Evolutionary conservation across 2,888 invertebrate genomes (phyloP).

Genomic region (Perdita meconis): DNA sequence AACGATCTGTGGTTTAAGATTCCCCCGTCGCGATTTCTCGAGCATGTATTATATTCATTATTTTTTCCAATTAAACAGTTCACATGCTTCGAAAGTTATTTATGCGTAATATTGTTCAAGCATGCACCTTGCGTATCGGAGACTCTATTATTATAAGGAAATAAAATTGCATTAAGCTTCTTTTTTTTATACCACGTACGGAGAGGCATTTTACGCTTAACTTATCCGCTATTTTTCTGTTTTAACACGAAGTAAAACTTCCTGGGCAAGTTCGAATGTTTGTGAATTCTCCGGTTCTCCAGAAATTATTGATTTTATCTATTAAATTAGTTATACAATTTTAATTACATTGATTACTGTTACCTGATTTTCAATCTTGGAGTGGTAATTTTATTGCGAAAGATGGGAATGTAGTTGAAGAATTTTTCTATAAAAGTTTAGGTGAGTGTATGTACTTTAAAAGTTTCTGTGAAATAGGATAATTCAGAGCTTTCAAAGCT

Average conservation of each 20-base stretch:
- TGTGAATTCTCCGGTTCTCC: not conserved
- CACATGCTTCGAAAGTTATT: too few species aligned
- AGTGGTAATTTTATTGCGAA: not conserved
- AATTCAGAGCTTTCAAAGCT: not conserved
- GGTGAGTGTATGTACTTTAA: not conserved
- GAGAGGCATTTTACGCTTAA: not conserved
- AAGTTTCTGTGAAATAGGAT: not conserved
- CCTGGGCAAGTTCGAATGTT: too few species aligned
- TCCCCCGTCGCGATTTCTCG: not conserved
- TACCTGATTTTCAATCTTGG: not conserved
- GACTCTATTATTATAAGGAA: too few species aligned
- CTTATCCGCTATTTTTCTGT: not conserved
- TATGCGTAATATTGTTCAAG: too few species aligned
- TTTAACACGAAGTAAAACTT: conserved; percentile 17
- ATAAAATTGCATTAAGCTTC: too few species aligned
- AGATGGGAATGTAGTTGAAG: not conserved
- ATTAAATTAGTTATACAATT: not conserved
- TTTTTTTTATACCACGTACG: not conserved
- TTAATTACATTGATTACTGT: not conserved
- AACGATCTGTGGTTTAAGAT: not conserved
- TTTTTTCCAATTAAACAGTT: too few species aligned
- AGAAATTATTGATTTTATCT: conserved; percentile 12
- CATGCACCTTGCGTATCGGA: too few species aligned
- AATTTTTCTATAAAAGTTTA: not conserved
- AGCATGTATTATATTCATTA: too few species aligned